Evolutionary conservation across 2,797 vertebrate species (phyloP).

Genomic region (Florisuga fusca): DNA sequence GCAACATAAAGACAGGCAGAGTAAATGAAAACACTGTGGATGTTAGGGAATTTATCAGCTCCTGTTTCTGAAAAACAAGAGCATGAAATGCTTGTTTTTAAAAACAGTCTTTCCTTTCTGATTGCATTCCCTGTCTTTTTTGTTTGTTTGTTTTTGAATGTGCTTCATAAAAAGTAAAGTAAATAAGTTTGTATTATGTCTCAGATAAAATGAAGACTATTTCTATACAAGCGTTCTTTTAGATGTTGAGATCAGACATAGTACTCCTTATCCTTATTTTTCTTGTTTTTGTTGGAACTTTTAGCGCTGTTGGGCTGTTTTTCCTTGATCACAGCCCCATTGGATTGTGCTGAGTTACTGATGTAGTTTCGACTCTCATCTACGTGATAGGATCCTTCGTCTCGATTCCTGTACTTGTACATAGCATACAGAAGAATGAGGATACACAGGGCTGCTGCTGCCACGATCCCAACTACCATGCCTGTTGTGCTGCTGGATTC

Average conservation of each 20-base stretch:
- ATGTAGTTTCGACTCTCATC: conserved; percentile 99
- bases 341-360: conserved; percentile 99
- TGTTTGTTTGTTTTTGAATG: conserved; percentile 79
- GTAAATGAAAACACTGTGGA: conserved; percentile 89
- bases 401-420: conserved; percentile 99
- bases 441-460: conserved; percentile 95
- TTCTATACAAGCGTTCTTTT: conserved; percentile 92
- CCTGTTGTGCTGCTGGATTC: conserved; percentile 98
- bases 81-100: conserved; percentile 84
- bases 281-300: conserved; percentile 95
- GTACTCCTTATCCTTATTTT: conserved; percentile 99
- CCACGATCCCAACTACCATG: conserved; percentile 98
- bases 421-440: conserved; percentile 99
- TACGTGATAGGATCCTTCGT: conserved; percentile 97
- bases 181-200: conserved; percentile 91
- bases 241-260: conserved; percentile 93
- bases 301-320: conserved; percentile 92
- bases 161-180: conserved; percentile 88
- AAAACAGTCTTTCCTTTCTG: conserved; percentile 87
- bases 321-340: conserved; percentile 96
- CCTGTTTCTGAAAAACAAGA: conserved; percentile 86
- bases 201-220: conserved; percentile 94
- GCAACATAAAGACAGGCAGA: conserved; percentile 95
- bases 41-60: conserved; percentile 86
- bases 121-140: conserved; percentile 85